A percentile compares a stretch with the other conserved stretches of the same genome.
Conservation (phyloP, 2,113 vertebrate genomes). For the Spilogale gracilis region DNA sequence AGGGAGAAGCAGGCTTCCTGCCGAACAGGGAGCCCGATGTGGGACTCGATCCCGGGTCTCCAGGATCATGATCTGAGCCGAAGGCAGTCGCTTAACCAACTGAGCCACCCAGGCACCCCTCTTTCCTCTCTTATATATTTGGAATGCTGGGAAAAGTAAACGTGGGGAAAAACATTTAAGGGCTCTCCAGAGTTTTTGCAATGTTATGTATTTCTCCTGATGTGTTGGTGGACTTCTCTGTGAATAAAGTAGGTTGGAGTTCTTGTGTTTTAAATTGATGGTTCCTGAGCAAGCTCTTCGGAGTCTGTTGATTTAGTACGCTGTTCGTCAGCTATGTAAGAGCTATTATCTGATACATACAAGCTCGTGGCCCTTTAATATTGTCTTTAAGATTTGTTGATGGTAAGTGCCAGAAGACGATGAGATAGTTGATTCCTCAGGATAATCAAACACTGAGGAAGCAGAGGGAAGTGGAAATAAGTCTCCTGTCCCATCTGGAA, state of each 20-base stretch:
- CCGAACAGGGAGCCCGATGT: no score
- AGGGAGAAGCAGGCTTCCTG: no score
- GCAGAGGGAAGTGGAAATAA: neutral
- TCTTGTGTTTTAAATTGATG: slow-evolving; percentile 63
- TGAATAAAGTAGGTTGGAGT: slow-evolving; percentile 67
- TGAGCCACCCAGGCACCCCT: no score
- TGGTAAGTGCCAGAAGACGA: slow-evolving; percentile 69
- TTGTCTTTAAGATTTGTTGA: slow-evolving; percentile 77
- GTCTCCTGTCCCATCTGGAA: neutral
- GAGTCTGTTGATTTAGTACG: slow-evolving; percentile 76
- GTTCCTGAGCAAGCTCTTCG: slow-evolving; percentile 72
- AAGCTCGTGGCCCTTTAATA: slow-evolving; percentile 10
- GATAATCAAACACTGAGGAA: slow-evolving; percentile 40
- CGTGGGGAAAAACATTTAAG: slow-evolving; percentile 72
- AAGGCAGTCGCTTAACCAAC: no score
- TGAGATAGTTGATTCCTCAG: slow-evolving; percentile 76
- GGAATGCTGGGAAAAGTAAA: slow-evolving; percentile 69
- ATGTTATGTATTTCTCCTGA: slow-evolving; percentile 58
- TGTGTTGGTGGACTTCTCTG: slow-evolving; percentile 48
- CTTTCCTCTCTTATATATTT: slow-evolving; percentile 64
- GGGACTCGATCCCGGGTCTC: no score
- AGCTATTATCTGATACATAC: slow-evolving; percentile 65
- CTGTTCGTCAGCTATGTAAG: slow-evolving; percentile 74
- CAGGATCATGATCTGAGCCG: no score
- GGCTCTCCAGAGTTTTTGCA: slow-evolving; percentile 62